Evolutionary conservation across 2,888 invertebrate genomes (phyloP), one percentile per base, ranked within the genome.

Genomic region (Leucoptera coffeella): DNA sequence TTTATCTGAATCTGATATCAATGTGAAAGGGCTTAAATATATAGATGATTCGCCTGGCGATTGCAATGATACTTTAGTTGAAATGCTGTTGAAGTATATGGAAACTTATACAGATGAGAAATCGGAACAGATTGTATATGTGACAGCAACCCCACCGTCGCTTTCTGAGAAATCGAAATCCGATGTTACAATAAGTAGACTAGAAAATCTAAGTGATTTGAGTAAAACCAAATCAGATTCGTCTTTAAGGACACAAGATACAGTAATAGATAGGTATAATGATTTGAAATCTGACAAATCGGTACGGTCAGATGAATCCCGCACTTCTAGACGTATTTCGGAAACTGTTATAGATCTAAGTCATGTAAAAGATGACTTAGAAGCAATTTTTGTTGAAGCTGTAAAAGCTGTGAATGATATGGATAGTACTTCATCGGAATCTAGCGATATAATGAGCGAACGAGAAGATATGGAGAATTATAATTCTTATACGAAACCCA

Each of bases 191-290:
- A 56, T 69, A n/a, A 62, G 59, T 29, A 60, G 51, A 38, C 35
- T 67, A 14, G 69, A 62, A 35, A 67, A 62, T 0, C 55, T 51
- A 14, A 65, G 64, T 30, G 69, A 69, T 32, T 54, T 69, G 10
- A 67, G 64, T 30, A 69, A 64, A 35, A 69, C 69, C 0, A 69
- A 69, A 48, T 69, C 69, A 0, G 69, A 69, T 35, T 64, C 65
- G 0, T 69, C 69, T 0, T 33, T 69, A 12, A 62, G 64, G 11
- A 69, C 69, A 2, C 60, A 56, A 41, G 69, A 69, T 9, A 69
- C 69, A 0, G 64, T 69, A 0, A 56, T 69, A 34, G 64, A 67
- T n/a, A 47, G 43, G 38, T 40, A 40, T 4, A 55, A 53, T 10
- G 52, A 50, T 14, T 30, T 38, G 9, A 33, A 34, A 29, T 45